Evolutionary conservation across 2,797 vertebrate species (phyloP).

Genomic region (Clarias fuscus): DNA sequence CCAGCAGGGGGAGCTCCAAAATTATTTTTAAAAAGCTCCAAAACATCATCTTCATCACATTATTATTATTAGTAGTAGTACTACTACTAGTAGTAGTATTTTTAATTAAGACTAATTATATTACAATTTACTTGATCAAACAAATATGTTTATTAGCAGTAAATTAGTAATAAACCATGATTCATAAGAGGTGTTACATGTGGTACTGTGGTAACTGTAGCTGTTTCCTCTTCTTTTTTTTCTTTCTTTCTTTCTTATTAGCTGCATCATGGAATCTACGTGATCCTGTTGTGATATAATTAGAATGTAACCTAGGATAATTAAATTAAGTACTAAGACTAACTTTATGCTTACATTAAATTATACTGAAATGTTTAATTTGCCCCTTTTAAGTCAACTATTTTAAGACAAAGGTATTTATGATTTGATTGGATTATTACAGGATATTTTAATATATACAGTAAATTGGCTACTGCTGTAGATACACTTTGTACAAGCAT

Average conservation of each 20-base stretch:
- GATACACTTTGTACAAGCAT: neutral
- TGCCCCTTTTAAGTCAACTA: neutral
- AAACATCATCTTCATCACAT: neutral
- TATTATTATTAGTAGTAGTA: too few relatives aligned
- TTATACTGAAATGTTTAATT: neutral
- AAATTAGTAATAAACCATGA: neutral
- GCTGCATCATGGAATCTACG: neutral
- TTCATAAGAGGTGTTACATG: neutral
- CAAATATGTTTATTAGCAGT: neutral
- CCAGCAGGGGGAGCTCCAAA: neutral
- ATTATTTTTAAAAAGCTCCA: neutral
- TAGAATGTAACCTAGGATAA: neutral
- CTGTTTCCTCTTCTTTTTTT: neutral
- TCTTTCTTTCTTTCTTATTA: neutral
- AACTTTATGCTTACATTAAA: too few relatives aligned
- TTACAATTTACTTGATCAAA: neutral
- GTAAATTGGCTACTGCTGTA: neutral
- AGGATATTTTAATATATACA: neutral
- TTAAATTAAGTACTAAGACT: neutral
- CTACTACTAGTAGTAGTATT: too few relatives aligned
- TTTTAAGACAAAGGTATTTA: neutral
- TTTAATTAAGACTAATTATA: neutral
- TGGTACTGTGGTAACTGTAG: neutral
- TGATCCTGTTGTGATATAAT: neutral
- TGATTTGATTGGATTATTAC: neutral